phyloP scores from a whole-genome alignment of 2,888 invertebrate genomes.

The Eurytoma adleriae region DNA sequence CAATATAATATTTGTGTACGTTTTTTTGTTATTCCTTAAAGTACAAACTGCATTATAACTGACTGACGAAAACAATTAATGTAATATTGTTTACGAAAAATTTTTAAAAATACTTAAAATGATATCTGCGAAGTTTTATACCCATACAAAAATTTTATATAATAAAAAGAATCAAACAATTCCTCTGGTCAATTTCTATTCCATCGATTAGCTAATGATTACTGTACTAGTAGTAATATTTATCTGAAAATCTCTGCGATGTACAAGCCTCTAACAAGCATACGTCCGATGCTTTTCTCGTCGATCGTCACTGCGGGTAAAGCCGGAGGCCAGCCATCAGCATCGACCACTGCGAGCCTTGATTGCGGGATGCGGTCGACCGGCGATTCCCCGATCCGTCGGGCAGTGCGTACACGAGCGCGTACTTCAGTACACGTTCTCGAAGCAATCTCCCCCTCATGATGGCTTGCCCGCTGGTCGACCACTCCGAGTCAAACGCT shows the following conservation, averaged over 20 bases:
- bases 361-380: slow-evolving; percentile 68
- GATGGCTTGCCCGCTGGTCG: slow-evolving; percentile 69
- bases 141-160: too few relatives aligned
- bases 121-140: too few relatives aligned
- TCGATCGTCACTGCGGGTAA: slow-evolving; percentile 1
- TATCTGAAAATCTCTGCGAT: not conserved
- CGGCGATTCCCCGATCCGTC: slow-evolving; percentile 59
- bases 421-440: slow-evolving; percentile 29
- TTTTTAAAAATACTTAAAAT: too few relatives aligned
- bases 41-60: too few relatives aligned
- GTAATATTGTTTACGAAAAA: too few relatives aligned
- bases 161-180: too few relatives aligned
- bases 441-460: slow-evolving; percentile 69
- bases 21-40: too few relatives aligned
- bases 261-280: not conserved
- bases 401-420: slow-evolving; percentile 47
- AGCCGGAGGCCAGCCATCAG: slow-evolving; percentile 39
- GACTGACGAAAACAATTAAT: too few relatives aligned
- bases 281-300: not conserved
- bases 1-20: too few relatives aligned
- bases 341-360: slow-evolving; percentile 53
- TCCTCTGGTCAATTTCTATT: too few relatives aligned
- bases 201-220: too few relatives aligned
- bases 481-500: slow-evolving; percentile 58
- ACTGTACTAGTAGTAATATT: too few relatives aligned